A percentile compares a stretch with the other conserved stretches of the same genome.
These are phyloP conservation scores for Heterochromis multidens DNA, from an alignment of 2,113 vertebrate genomes.

Conservation along the genomic window DNA sequence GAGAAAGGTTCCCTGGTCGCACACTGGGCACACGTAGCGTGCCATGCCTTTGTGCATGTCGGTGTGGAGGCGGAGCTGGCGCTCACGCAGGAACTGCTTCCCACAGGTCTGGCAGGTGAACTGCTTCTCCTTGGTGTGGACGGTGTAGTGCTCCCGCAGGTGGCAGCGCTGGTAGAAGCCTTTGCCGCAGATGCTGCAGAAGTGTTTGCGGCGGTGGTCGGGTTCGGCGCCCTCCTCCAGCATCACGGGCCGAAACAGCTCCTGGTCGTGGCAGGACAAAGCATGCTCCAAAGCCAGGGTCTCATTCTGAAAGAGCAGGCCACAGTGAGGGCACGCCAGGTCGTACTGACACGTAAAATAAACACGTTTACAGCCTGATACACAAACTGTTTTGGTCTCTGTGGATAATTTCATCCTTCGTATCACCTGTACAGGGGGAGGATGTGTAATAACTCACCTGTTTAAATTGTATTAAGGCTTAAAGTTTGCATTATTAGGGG, in stretches of 20 bases:
- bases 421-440: no score
- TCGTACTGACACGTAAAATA: no score
- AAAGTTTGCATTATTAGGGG: no score
- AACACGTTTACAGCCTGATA: no score
- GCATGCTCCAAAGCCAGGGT: slow-evolving; percentile 89
- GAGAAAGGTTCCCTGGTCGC: slow-evolving; percentile 97
- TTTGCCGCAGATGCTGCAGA: slow-evolving; percentile 95
- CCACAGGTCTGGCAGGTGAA: slow-evolving; percentile 97
- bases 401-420: no score
- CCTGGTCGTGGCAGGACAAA: slow-evolving; percentile 87
- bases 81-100: slow-evolving; percentile 96
- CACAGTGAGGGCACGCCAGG: slow-evolving; percentile 89
- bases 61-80: slow-evolving; percentile 94
- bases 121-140: slow-evolving; percentile 98
- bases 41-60: slow-evolving; percentile 99
- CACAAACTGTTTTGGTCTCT: no score
- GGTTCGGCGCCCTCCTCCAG: slow-evolving; percentile 84
- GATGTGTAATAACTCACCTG: no score
- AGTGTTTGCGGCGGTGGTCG: slow-evolving; percentile 94
- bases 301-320: slow-evolving; percentile 88
- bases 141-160: slow-evolving; percentile 97
- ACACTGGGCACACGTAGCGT: slow-evolving; percentile 95
- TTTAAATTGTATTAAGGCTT: no score
- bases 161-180: slow-evolving; percentile 99
- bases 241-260: slow-evolving; percentile 83